Conservation (phyloP, 2,888 invertebrate genomes). For the Nesidiocoris tenuis region DNA sequence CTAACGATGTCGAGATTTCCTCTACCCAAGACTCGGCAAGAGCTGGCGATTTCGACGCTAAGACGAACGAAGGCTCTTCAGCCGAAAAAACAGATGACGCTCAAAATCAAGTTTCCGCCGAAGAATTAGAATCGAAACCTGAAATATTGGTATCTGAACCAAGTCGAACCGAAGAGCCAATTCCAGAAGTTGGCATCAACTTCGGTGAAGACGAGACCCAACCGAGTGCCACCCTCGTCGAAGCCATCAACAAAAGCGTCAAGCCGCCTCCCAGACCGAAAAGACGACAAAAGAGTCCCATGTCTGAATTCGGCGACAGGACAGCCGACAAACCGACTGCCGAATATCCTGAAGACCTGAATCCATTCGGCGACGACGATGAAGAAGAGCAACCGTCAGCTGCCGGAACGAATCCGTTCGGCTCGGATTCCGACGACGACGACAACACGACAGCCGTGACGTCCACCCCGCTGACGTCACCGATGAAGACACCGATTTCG, state of each 20-base stretch:
- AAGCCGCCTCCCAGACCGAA: conserved; percentile 1
- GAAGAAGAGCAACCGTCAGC: conserved; percentile 50
- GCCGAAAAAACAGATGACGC: background rate
- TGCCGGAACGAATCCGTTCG: conserved; percentile 66
- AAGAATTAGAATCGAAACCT: background rate
- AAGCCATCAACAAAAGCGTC: conserved; percentile 27
- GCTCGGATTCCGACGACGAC: conserved; percentile 66
- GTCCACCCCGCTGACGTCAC: conserved; percentile 50
- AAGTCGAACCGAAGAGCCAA: background rate
- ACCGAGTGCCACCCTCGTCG: conserved; percentile 26
- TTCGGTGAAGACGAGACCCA: conserved; percentile 20
- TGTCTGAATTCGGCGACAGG: background rate
- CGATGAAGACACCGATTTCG: conserved; percentile 55
- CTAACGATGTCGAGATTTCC: too few species aligned
- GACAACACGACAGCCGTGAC: conserved; percentile 53
- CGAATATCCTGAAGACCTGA: conserved; percentile 74
- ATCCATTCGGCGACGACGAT: conserved; percentile 71
- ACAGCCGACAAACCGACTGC: background rate
- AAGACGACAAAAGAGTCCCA: conserved; percentile 21
- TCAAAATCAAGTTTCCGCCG: too few species aligned
- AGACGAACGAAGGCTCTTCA: too few species aligned
- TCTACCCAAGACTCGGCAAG: too few species aligned
- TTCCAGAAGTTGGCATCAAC: background rate
- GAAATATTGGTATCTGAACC: background rate
- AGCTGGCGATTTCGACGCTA: too few species aligned